Evolutionary conservation across 2,888 invertebrate genomes (phyloP).

Genomic region (Cordilura impudica): DNA sequence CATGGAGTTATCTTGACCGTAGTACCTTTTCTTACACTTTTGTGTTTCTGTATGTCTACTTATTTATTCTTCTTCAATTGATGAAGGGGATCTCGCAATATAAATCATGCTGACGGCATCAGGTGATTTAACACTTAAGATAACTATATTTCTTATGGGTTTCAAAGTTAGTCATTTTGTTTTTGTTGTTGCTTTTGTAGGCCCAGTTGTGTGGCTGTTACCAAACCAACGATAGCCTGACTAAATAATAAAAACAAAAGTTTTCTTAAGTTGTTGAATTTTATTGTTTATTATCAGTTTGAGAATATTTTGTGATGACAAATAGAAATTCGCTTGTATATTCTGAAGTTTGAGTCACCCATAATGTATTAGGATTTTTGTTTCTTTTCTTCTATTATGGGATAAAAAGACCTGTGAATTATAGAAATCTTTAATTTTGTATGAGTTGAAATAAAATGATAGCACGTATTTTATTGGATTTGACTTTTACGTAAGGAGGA

Average conservation of each 20-base stretch:
- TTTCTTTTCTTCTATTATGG: background rate
- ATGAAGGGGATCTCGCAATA: background rate
- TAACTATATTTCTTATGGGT: conserved; percentile 63
- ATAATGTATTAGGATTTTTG: conserved; percentile 27
- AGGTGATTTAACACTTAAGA: conserved; percentile 77
- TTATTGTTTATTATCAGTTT: conserved; percentile 54
- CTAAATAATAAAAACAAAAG: conserved; percentile 14
- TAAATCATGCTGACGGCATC: conserved; percentile 77
- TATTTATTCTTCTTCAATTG: background rate
- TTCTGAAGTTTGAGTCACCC: background rate
- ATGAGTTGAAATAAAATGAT: conserved; percentile 18
- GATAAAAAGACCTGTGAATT: background rate
- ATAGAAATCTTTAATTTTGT: conserved; percentile 13
- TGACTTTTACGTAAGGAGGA: too few relatives aligned
- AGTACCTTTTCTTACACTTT: background rate
- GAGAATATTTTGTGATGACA: conserved; percentile 26
- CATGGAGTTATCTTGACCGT: background rate
- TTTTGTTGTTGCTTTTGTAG: conserved; percentile 13
- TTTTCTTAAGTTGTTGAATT: conserved; percentile 38
- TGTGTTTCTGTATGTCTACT: background rate
- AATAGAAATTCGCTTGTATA: conserved; percentile 20
- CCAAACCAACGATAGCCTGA: conserved; percentile 4
- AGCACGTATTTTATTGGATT: conserved; percentile 53
- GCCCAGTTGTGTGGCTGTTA: background rate
- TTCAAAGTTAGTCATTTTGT: conserved; percentile 61